Percentiles rank a stretch among this genome's conserved stretches.
Conservation (phyloP, 2,888 invertebrate genomes). For the Leptopilina syphax region DNA sequence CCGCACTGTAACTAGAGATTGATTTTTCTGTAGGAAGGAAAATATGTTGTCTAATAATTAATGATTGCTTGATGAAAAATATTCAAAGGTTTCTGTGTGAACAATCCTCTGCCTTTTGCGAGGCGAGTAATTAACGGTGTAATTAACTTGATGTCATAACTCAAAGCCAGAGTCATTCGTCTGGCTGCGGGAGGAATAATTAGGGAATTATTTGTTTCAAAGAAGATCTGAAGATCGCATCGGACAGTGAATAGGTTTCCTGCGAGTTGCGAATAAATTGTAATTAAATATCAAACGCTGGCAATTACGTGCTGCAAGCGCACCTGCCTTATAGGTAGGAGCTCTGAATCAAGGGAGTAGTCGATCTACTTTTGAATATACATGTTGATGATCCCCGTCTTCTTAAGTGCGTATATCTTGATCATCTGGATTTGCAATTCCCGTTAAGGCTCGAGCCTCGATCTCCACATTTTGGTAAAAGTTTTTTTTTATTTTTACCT, state of each 20-base stretch:
- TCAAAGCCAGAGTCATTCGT: conserved; percentile 40
- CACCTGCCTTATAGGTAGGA: conserved; percentile 58
- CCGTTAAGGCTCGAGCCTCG: too few relatives aligned
- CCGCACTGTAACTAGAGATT: too few relatives aligned
- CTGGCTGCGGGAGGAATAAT: conserved; percentile 63
- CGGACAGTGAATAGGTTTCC: conserved; percentile 58
- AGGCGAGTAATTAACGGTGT: conserved; percentile 53
- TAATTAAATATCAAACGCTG: conserved; percentile 74
- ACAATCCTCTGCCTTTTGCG: neutral
- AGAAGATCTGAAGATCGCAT: conserved; percentile 64
- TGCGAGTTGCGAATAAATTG: conserved; percentile 61
- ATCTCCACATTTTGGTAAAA: too few relatives aligned
- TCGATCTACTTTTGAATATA: conserved; percentile 1
- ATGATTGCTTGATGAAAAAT: too few relatives aligned
- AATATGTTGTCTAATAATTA: too few relatives aligned
- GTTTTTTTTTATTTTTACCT: too few relatives aligned
- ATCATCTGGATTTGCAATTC: too few relatives aligned
- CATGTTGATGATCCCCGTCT: neutral
- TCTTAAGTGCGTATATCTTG: neutral
- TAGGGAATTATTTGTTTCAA: conserved; percentile 70
- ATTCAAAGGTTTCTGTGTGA: neutral
- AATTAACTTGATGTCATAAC: conserved; percentile 53
- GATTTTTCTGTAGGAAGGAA: too few relatives aligned
- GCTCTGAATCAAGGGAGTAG: conserved; percentile 10
- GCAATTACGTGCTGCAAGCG: conserved; percentile 66